A percentile compares a stretch with the other conserved stretches of the same genome.
Evolutionary conservation across 2,888 invertebrate species (phyloP).

Genomic region (Heliconius hortense): DNA sequence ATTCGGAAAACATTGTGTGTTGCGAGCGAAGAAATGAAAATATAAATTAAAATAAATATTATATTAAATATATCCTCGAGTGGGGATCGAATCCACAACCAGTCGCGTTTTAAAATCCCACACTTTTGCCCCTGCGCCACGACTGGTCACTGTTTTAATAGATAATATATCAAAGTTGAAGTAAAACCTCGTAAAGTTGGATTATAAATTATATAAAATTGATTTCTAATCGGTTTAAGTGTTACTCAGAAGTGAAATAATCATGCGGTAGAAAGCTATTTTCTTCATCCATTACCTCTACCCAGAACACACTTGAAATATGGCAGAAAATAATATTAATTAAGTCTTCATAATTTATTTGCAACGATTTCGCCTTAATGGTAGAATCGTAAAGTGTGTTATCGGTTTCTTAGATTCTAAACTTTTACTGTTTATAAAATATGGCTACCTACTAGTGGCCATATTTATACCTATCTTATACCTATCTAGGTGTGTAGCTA

Average conservation of each 20-base stretch:
- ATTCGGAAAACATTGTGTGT: too few species aligned
- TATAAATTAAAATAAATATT: too few species aligned
- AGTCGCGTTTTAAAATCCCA: too few species aligned
- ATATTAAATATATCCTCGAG: too few species aligned
- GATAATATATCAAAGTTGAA: neutral
- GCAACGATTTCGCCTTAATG: slow-evolving; percentile 18
- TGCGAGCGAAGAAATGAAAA: too few species aligned
- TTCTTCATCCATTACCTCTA: slow-evolving; percentile 17
- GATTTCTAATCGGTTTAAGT: slow-evolving; percentile 12
- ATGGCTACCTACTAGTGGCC: too few species aligned
- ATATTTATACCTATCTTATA: too few species aligned
- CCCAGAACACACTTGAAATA: slow-evolving; percentile 18
- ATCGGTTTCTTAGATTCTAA: slow-evolving; percentile 5
- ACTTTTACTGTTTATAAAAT: slow-evolving; percentile 6
- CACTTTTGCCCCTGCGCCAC: too few species aligned
- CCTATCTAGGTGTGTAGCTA: too few species aligned
- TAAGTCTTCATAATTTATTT: slow-evolving; percentile 12
- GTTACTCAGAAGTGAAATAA: slow-evolving; percentile 10
- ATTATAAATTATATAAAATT: slow-evolving; percentile 9
- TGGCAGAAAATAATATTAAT: slow-evolving; percentile 25
- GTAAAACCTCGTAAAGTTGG: neutral
- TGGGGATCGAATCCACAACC: too few species aligned
- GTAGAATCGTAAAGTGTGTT: slow-evolving; percentile 8
- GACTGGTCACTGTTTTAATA: neutral
- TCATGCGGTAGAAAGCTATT: slow-evolving; percentile 24